phyloP scores from a whole-genome alignment of 2,797 vertebrate species.

The Coranthus polyacanthus region DNA sequence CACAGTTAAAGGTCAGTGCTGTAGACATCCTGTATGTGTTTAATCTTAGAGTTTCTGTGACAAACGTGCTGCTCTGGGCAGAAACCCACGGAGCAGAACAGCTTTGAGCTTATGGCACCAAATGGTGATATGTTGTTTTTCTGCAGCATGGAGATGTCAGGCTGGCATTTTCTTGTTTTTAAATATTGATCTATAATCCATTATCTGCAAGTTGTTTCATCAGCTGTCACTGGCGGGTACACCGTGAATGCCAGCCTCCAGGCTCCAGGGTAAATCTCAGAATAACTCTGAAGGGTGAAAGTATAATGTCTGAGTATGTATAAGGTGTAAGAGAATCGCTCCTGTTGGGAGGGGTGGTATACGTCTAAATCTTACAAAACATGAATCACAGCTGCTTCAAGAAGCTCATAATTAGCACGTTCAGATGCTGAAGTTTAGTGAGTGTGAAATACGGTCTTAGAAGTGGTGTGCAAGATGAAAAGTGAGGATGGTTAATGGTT shows the following conservation, averaged over 20 bases:
- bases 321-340: slow-evolving; percentile 1
- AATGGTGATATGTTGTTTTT: slow-evolving; percentile 24
- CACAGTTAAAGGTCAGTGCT: slow-evolving; percentile 26
- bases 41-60: slow-evolving; percentile 32
- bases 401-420: too few species aligned
- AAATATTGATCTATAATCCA: slow-evolving; percentile 35
- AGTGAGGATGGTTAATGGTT: too few species aligned
- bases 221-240: slow-evolving; percentile 13
- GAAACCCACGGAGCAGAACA: slow-evolving; percentile 32
- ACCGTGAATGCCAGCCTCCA: slow-evolving; percentile 15
- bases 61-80: slow-evolving; percentile 36
- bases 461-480: too few species aligned
- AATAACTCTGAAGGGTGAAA: slow-evolving; percentile 1
- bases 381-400: too few species aligned
- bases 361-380: too few species aligned
- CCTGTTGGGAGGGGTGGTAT: too few species aligned
- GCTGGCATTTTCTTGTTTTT: slow-evolving; percentile 18
- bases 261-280: slow-evolving; percentile 11
- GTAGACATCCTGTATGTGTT: neutral
- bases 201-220: slow-evolving; percentile 35
- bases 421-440: too few species aligned
- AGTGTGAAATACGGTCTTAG: too few species aligned
- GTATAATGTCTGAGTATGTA: neutral
- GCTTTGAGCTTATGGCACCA: slow-evolving; percentile 11
- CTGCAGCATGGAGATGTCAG: slow-evolving; percentile 18